phyloP scores from a whole-genome alignment of 1,140 invertebrate genomes.

The Zaprionus davidi region DNA sequence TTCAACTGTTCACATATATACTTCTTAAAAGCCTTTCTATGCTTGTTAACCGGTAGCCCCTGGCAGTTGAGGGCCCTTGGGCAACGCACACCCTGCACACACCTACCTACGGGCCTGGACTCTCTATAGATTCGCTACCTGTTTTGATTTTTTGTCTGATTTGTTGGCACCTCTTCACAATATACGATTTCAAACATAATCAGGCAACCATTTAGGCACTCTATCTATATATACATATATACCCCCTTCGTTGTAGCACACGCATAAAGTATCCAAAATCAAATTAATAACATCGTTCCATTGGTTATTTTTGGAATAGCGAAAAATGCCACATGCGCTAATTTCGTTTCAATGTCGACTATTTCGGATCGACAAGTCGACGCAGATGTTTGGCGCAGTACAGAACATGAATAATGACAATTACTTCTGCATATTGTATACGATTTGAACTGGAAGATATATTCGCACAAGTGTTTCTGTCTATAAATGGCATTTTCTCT shows the following conservation, averaged over 20 bases:
- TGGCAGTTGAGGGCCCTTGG: too few species aligned
- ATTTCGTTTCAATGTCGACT: constrained; percentile 72
- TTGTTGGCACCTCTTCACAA: constrained; percentile 23
- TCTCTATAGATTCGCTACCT: constrained; percentile 1
- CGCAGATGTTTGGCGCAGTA: constrained; percentile 36
- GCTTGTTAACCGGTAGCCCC: too few species aligned
- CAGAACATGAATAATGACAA: constrained; percentile 33
- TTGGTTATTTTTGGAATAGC: constrained; percentile 60
- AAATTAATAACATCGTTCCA: constrained; percentile 68
- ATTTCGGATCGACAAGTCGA: constrained; percentile 51
- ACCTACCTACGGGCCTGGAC: too few species aligned
- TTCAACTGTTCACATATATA: too few species aligned
- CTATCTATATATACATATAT: neutral
- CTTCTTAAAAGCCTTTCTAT: too few species aligned
- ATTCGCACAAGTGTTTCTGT: constrained; percentile 2
- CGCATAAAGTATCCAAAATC: constrained; percentile 69
- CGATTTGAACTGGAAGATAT: constrained; percentile 18
- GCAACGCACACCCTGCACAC: too few species aligned
- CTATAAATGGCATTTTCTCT: neutral
- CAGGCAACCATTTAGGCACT: constrained; percentile 18
- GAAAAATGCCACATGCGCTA: constrained; percentile 41
- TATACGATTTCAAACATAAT: constrained; percentile 23
- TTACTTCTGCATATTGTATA: constrained; percentile 6
- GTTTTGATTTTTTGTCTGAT: constrained; percentile 1
- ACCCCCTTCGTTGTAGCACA: constrained; percentile 15